Evolutionary conservation across 2,888 invertebrate genomes (phyloP).

Genomic region (Pantelozetes paolii): DNA sequence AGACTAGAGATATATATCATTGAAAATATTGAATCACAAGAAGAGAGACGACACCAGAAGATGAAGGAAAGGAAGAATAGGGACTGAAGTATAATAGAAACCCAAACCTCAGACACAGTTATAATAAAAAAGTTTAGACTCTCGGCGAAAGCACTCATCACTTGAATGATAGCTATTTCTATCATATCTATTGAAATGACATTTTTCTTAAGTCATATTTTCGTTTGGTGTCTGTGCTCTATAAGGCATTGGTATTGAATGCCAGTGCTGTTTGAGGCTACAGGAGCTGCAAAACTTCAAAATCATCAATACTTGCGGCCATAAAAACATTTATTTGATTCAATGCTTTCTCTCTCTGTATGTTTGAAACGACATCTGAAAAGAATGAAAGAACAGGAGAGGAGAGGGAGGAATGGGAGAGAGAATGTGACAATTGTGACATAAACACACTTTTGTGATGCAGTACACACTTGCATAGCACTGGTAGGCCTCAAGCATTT

Average conservation of each 20-base stretch:
- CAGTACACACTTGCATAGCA: not conserved
- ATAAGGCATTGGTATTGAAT: not conserved
- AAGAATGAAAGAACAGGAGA: not conserved
- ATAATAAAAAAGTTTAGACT: not conserved
- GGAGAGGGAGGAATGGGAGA: not conserved
- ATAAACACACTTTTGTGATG: constrained; percentile 15
- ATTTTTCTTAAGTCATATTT: constrained; percentile 2
- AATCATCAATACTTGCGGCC: constrained; percentile 30
- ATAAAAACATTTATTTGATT: constrained; percentile 23
- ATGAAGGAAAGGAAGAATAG: not conserved
- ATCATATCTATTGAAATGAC: not conserved
- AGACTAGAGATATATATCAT: not conserved
- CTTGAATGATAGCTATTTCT: not conserved
- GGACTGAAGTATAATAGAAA: not conserved
- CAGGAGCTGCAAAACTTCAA: not conserved
- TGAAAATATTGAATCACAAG: not conserved
- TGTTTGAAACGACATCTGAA: not conserved
- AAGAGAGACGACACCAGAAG: not conserved
- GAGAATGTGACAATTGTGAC: constrained; percentile 22
- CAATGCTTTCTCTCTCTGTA: not conserved
- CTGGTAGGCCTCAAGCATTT: constrained; percentile 25
- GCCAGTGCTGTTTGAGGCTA: not conserved
- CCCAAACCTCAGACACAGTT: not conserved
- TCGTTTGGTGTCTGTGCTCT: not conserved
- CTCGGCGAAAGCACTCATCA: not conserved